phyloP scores from a whole-genome alignment of 2,797 vertebrate genomes.

The Micromesistius poutassou region DNA sequence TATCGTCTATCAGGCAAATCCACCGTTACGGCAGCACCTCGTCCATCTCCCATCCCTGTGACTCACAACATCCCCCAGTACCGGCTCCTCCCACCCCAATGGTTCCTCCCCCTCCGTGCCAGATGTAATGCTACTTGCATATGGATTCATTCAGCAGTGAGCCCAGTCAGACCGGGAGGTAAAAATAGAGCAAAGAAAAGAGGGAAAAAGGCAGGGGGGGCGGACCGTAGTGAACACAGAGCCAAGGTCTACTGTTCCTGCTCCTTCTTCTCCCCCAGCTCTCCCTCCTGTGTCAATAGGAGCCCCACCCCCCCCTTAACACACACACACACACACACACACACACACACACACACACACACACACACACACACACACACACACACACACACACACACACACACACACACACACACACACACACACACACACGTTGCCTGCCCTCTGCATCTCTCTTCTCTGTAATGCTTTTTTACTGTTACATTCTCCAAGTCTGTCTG shows the following conservation, averaged over 20 bases:
- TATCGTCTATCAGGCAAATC: neutral
- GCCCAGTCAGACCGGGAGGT: slow-evolving; percentile 50
- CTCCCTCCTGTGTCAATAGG: neutral
- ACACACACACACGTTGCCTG: neutral
- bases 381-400: slow-evolving; percentile 1
- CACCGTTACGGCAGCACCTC: neutral
- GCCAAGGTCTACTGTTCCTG: slow-evolving; percentile 51
- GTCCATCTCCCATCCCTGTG: neutral
- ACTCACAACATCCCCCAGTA: slow-evolving; percentile 15
- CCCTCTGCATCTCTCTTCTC: neutral
- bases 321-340: too few relatives aligned
- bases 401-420: neutral
- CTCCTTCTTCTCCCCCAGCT: slow-evolving; percentile 21
- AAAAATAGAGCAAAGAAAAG: slow-evolving; percentile 71
- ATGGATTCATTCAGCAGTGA: slow-evolving; percentile 64
- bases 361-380: slow-evolving; percentile 2
- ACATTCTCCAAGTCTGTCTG: neutral
- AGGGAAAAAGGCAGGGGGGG: slow-evolving; percentile 42
- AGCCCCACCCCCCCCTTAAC: neutral
- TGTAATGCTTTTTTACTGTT: neutral
- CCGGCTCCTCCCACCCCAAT: slow-evolving; percentile 19
- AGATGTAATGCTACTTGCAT: slow-evolving; percentile 59
- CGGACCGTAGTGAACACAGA: slow-evolving; percentile 37
- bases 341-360: neutral
- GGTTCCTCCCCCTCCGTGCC: slow-evolving; percentile 37